Base-by-base conservation (phyloP, 1,140 invertebrate species). In the Trypoxylus dichotomus region DNA sequence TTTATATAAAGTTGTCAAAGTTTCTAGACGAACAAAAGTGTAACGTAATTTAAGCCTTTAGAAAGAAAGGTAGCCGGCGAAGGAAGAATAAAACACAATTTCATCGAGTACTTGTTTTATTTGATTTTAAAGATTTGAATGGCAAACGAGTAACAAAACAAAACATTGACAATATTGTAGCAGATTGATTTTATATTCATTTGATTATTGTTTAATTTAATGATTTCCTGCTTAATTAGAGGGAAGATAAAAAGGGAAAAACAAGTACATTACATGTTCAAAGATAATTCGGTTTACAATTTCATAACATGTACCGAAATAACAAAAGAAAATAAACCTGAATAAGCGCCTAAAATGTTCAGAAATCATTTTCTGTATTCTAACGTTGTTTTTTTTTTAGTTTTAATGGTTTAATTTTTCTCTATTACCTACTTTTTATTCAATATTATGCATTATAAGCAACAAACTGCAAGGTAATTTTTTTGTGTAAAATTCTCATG, bases 401-500 rank as follows among this genome's bases (percentile, higher is more conserved):
- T 15, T 74, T 74, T 43, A 43, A 43, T 74, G 7, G 37, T 74
- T 27, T 29, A 13, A 71, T 74, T 74, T 41, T 15, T 74, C 41
- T 43, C 72, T 74, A 74, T 43, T 41, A 74, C 8, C 60, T 68
- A 68, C 60, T 68, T 32, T 19, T 43, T 15, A 41, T 43, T 74
- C 32, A 74, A 19, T 74, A 74, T 74, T 74, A 74, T 74, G 72
- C 32, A 74, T 15, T 74, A 74, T 41, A 74, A 74, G 72, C 72
- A 74, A 74, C 72, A 74, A 74, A 74, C 72, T 74, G 72, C 72
- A 74, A 74, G 29, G 41, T 42, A 74, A 74, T 74, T 74, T 37
- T 37, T 37, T 41, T 74, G 72, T 43, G 72, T 74, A 41, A 74
- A 74, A 41, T 73, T 73, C 25, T 37, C 71, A 73, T 73, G 37